Evolutionary conservation across 2,888 invertebrate genomes (phyloP).

Genomic region (Aricia artaxerxes): DNA sequence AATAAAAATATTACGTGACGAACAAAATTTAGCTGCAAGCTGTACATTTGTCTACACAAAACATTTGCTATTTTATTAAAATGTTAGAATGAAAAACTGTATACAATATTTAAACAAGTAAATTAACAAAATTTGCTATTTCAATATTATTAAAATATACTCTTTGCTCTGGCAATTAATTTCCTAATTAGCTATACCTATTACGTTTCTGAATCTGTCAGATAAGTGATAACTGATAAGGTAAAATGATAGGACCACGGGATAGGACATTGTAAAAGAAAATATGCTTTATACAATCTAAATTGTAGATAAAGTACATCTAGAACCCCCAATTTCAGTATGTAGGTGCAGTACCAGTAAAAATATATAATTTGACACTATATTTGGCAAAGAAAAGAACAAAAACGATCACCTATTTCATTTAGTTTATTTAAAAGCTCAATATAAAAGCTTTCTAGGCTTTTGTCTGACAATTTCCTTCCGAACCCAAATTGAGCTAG

Average conservation of each 20-base stretch:
- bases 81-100: not conserved
- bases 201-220: too few relatives aligned
- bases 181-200: too few relatives aligned
- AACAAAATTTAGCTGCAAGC: not conserved
- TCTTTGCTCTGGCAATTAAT: too few relatives aligned
- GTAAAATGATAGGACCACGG: too few relatives aligned
- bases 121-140: too few relatives aligned
- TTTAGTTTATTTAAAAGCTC: constrained; percentile 9
- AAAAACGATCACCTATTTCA: not conserved
- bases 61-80: not conserved
- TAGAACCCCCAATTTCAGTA: too few relatives aligned
- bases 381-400: not conserved
- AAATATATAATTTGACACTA: not conserved
- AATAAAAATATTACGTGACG: constrained; percentile 10
- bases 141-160: too few relatives aligned
- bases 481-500: constrained; percentile 28
- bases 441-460: constrained; percentile 15
- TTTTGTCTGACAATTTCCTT: constrained; percentile 27
- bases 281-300: too few relatives aligned
- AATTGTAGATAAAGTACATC: too few relatives aligned
- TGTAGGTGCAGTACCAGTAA: too few relatives aligned
- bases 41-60: not conserved
- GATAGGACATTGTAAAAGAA: too few relatives aligned
- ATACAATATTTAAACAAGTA: not conserved
- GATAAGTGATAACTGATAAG: too few relatives aligned